Evolutionary conservation across 2,113 vertebrate species (phyloP).

Genomic region (Serinus canaria): DNA sequence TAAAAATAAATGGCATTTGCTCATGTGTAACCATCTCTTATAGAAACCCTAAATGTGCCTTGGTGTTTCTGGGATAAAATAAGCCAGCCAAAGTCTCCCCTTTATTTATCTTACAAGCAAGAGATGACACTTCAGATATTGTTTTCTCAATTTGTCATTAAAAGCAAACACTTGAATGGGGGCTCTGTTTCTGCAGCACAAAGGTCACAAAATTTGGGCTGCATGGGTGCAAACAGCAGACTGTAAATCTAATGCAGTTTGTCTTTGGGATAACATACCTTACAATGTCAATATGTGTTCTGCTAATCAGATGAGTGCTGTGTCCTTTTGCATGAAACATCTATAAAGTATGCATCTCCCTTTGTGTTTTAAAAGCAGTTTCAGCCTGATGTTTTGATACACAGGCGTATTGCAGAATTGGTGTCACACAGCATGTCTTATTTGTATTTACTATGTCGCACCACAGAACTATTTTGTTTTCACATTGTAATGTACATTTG

Average conservation of each 20-base stretch:
- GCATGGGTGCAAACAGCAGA: background rate
- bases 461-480: slow-evolving; percentile 13
- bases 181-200: background rate
- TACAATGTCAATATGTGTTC: background rate
- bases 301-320: background rate
- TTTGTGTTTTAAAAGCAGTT: background rate
- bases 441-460: slow-evolving; percentile 7
- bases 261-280: background rate
- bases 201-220: background rate
- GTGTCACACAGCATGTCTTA: background rate
- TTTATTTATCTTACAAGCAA: background rate
- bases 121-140: background rate
- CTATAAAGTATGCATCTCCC: background rate
- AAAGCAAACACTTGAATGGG: background rate
- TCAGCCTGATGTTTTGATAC: background rate
- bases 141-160: background rate
- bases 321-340: slow-evolving; percentile 1
- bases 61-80: background rate
- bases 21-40: background rate
- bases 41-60: background rate
- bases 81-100: background rate
- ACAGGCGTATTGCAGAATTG: background rate
- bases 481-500: background rate
- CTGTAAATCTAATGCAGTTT: background rate
- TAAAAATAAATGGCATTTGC: background rate